A percentile compares a stretch with the other conserved stretches of the same genome.
Conservation (phyloP, 2,888 invertebrate genomes). For the Cephus sareptanus region DNA sequence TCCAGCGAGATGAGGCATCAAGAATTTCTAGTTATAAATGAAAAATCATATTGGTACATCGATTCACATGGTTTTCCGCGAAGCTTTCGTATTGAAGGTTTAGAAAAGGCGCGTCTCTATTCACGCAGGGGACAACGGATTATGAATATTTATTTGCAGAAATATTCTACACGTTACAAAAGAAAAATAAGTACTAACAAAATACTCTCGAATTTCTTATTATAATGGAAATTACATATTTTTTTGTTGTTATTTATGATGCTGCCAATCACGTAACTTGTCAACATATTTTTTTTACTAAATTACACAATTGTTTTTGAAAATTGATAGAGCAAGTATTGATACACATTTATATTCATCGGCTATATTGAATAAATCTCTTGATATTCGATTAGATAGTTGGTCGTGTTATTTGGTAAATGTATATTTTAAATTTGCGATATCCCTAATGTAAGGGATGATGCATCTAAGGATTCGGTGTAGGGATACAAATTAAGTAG, state of each 20-base stretch:
- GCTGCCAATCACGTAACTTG: background rate
- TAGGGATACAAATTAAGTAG: background rate
- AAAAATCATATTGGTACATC: background rate
- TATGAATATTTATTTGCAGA: background rate
- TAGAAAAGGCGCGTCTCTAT: background rate
- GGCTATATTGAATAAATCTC: background rate
- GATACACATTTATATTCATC: too few relatives aligned
- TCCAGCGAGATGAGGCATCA: too few relatives aligned
- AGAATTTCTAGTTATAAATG: background rate
- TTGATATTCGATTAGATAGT: too few relatives aligned
- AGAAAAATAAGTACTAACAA: background rate
- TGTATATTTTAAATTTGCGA: too few relatives aligned
- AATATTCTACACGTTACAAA: background rate
- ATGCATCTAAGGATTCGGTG: background rate
- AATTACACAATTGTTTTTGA: background rate
- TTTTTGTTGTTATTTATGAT: background rate
- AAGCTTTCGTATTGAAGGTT: background rate
- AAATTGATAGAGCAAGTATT: background rate
- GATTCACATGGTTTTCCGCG: background rate
- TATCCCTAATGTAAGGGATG: background rate
- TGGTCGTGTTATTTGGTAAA: too few relatives aligned
- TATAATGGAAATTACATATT: background rate
- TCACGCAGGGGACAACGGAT: background rate
- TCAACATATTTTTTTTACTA: background rate
- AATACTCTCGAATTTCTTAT: background rate